Evolutionary conservation across 37 sponge, comb jelly and placozoan species (phyloP).

Genomic region (Ephydatia muelleri): DNA sequence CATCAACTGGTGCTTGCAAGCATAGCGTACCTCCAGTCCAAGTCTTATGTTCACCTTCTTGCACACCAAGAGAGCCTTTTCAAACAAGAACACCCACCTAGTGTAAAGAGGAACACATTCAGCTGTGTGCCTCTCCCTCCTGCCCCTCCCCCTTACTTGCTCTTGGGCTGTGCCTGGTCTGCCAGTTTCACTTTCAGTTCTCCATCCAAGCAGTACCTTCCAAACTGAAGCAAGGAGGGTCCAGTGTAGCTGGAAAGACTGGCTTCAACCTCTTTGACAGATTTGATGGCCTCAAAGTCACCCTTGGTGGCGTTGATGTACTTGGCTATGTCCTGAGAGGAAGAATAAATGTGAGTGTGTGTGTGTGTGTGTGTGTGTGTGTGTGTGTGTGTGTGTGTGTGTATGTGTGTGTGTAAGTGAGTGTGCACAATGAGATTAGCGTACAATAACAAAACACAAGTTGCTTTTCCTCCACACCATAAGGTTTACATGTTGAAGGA

Average conservation of each 20-base stretch:
- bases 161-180: background rate
- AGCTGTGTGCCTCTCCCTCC: background rate
- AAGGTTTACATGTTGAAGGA: too few species aligned
- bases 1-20: conserved; percentile 23
- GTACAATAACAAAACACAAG: too few species aligned
- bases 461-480: too few species aligned
- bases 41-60: conserved; percentile 10
- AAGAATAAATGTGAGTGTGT: background rate
- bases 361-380: conserved; percentile 26
- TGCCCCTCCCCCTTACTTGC: too few species aligned
- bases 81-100: conserved; percentile 78
- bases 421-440: background rate
- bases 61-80: conserved; percentile 66
- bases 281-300: conserved; percentile 63
- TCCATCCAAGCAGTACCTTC: conserved; percentile 74
- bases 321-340: conserved; percentile 73
- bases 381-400: conserved; percentile 21
- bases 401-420: conserved; percentile 26
- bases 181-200: conserved; percentile 70
- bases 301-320: conserved; percentile 77
- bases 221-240: conserved; percentile 38
- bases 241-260: conserved; percentile 51
- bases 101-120: background rate
- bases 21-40: conserved; percentile 28
- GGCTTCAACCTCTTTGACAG: conserved; percentile 63